Base-by-base conservation (phyloP, 2,113 vertebrate genomes). In the Gasterosteus nipponicus region DNA sequence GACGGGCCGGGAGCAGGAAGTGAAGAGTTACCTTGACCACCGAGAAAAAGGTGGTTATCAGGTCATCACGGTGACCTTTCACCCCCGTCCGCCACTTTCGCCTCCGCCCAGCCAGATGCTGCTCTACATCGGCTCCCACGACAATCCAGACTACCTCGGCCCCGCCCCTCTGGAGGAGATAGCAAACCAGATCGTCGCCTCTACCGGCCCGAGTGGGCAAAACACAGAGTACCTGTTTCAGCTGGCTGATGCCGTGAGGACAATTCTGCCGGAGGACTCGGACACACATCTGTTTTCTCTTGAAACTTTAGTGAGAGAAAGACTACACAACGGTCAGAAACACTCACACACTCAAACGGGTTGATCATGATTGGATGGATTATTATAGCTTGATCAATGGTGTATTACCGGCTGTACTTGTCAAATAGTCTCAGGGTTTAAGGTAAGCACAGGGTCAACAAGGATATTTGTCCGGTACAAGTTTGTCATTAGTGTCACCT, bases 191-290 rank as follows among this genome's bases (percentile, higher is more conserved):
- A 99, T 99, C 77, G 86, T 95, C 64, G 91, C 77, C 60, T 95
- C 96, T 0, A 92, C 92, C 3, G 98, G 98, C 44, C 97, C 96
- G 18, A 99, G 98, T 15, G 97, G 98, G 80, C 92, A 82, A 84
- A 99, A 99, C 87, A 96, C 95, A 0, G 98, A 99, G 59, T 99
- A 99, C 80, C 93, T 99, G 19, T 98, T 99, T 76, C 92, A 98
- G 95, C 95, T 99, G 16, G 97, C 97, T 26, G 91, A 96, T 14
- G 96, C 98, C 46, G 89, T 99, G 42, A 95, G 98, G 77, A 93
- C 86, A 26, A 93, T 97, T 1, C 92, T 97, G 22, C 98, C 98
- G 0, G 97, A 99, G 91, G 96, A 98, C 10, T 91, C 68, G 16
- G 98, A 99, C 11, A 88, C 96, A 26, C 98, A 99, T 84, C 94